Evolutionary conservation across 2,113 vertebrate species (phyloP).

Genomic region (Spermophilus dauricus): DNA sequence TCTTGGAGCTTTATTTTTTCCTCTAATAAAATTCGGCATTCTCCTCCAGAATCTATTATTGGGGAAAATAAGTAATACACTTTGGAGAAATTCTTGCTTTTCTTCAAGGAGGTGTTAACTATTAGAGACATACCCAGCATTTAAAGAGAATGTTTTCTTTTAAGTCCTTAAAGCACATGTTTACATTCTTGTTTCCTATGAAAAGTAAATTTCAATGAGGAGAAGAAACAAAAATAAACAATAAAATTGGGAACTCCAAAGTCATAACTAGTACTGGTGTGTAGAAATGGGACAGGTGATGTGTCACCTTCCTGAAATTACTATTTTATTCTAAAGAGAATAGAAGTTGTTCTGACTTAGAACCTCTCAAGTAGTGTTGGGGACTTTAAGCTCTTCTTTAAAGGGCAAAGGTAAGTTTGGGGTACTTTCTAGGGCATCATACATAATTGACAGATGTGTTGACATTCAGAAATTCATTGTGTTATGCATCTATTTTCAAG

Average conservation of each 20-base stretch:
- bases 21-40: neutral
- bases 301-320: neutral
- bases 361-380: neutral
- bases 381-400: neutral
- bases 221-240: constrained; percentile 51
- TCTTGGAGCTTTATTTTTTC: neutral
- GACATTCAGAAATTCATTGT: constrained; percentile 17
- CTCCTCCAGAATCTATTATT: neutral
- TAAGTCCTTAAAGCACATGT: constrained; percentile 1
- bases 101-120: constrained; percentile 54
- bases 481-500: neutral
- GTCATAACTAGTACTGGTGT: neutral
- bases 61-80: neutral
- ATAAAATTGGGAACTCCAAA: neutral
- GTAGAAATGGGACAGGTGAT: neutral
- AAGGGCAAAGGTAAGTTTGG: neutral
- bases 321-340: constrained; percentile 4
- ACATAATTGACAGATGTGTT: neutral
- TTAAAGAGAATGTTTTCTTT: constrained; percentile 49
- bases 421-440: neutral
- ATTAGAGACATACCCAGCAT: constrained; percentile 57
- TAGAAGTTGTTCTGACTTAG: constrained; percentile 29
- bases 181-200: constrained; percentile 17
- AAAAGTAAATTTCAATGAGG: constrained; percentile 45
- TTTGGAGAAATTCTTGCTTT: constrained; percentile 22